Base-by-base conservation (phyloP, 2,797 vertebrate species). In the Microctenopoma stevenorrisi region DNA sequence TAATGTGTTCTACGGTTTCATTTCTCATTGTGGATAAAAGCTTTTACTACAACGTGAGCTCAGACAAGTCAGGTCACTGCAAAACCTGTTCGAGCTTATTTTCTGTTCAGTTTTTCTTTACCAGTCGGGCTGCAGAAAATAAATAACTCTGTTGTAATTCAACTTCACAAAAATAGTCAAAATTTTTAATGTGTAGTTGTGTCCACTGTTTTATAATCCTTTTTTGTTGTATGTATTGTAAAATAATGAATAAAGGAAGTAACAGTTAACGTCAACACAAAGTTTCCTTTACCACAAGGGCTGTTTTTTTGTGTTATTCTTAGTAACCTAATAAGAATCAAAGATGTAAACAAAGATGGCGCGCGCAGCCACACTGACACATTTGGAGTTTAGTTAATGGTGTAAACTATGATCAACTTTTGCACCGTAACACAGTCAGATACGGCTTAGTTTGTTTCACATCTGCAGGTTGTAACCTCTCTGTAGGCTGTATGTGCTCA, bases 371-470 rank as follows among this genome's bases (percentile, higher is more conserved):
- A 2, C 18, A 6, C 35, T 4, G 2, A 0, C 8, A n/a, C 4
- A 0, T 30, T 2, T 1, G 7, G 25, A 50, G 22, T 40, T 42
- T 33, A 30, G 33, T 35, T 47, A 12, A 15, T 49, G 49, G 52
- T 43, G 0, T 46, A 11, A 68, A 16, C 25, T 35, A 26, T 43
- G 4, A 38, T 10, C 11, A 38, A 38, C 37, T 10, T 38, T 38
- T 3, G 0, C 12, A 5, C 4, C 26, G 1, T 22, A 0, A 18
- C 46, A 5, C 2, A 0, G 25, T 18, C 1, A 0, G 15, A 1
- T 10, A 16, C 18, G 25, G 3, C 4, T 18, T 22, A 5, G 43
- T 44, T 49, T 18, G 51, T 46, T 49, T 62, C 46, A 60, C 6
- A 13, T 64, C n/a, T 55, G 64, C 48, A 59, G 15, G 30, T 25